A percentile compares a stretch with the other conserved stretches of the same genome.
Evolutionary conservation across 2,888 invertebrate species (phyloP).

Genomic region (Orchesella flavescens): DNA sequence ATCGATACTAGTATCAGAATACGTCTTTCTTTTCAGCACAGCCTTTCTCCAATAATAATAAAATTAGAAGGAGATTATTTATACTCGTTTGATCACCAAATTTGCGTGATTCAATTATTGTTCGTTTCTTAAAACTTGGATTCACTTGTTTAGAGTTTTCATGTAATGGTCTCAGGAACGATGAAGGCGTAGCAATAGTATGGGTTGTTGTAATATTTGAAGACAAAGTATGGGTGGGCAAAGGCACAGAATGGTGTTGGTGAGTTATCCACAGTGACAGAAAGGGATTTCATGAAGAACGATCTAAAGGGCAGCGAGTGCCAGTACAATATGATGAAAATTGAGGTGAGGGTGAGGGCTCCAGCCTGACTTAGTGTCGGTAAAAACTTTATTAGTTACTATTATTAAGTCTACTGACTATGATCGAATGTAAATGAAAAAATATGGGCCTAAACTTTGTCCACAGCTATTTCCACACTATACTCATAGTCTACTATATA

Average conservation of each 20-base stretch:
- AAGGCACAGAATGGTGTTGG: slow-evolving; percentile 59
- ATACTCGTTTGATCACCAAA: neutral
- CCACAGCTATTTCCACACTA: no score
- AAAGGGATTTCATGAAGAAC: slow-evolving; percentile 63
- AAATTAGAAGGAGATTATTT: neutral
- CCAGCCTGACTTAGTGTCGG: slow-evolving; percentile 31
- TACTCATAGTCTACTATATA: no score
- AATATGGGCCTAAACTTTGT: neutral
- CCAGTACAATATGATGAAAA: slow-evolving; percentile 29
- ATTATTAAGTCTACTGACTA: no score
- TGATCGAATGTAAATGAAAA: neutral
- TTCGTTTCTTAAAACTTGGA: neutral
- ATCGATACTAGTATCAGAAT: no score
- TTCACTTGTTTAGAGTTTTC: slow-evolving; percentile 5
- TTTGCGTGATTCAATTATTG: neutral
- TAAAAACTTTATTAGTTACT: neutral
- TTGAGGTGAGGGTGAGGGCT: slow-evolving; percentile 17
- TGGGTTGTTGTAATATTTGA: slow-evolving; percentile 62
- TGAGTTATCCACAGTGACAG: slow-evolving; percentile 39
- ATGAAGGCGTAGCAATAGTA: slow-evolving; percentile 60
- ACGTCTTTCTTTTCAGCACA: neutral
- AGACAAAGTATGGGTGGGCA: slow-evolving; percentile 62
- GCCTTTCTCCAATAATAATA: slow-evolving; percentile 1
- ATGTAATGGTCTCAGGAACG: slow-evolving; percentile 61
- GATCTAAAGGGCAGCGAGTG: slow-evolving; percentile 55